Evolutionary conservation across 2,113 vertebrate genomes (phyloP).

Genomic region (Ibidorhyncha struthersii): DNA sequence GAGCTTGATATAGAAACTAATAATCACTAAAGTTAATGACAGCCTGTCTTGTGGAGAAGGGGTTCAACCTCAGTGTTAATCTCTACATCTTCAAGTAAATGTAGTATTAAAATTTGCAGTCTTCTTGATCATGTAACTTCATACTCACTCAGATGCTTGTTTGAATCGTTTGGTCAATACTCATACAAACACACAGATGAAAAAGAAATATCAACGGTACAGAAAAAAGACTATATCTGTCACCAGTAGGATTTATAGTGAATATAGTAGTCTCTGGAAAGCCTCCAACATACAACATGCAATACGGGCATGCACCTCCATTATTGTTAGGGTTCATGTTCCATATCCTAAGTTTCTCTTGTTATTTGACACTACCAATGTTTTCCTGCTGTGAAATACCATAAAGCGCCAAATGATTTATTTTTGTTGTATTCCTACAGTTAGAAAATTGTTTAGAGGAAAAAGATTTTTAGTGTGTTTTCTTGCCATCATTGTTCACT

Average conservation of each 20-base stretch:
- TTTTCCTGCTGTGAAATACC: slow-evolving; percentile 3
- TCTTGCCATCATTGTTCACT: not conserved
- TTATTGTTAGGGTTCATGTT: not conserved
- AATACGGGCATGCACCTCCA: not conserved
- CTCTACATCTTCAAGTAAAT: not conserved
- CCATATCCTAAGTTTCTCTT: not conserved
- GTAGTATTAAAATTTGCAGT: not conserved
- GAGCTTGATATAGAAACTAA: not conserved
- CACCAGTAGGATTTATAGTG: not conserved
- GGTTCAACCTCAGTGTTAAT: not conserved
- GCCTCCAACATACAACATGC: not conserved
- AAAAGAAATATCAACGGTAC: not conserved
- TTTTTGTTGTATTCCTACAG: not conserved
- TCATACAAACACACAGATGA: not conserved
- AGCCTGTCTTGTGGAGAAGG: not conserved
- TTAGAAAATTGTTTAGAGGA: not conserved
- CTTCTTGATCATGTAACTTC: not conserved
- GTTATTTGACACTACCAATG: not conserved
- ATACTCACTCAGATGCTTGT: not conserved
- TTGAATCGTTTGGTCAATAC: not conserved
- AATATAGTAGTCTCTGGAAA: not conserved
- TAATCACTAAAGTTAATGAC: not conserved
- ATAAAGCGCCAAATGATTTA: not conserved
- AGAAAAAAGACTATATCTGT: not conserved
- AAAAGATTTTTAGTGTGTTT: not conserved